Evolutionary conservation across 92 coral and sea anemone species (phyloP).

Genomic region (Desmophyllum pertusum): DNA sequence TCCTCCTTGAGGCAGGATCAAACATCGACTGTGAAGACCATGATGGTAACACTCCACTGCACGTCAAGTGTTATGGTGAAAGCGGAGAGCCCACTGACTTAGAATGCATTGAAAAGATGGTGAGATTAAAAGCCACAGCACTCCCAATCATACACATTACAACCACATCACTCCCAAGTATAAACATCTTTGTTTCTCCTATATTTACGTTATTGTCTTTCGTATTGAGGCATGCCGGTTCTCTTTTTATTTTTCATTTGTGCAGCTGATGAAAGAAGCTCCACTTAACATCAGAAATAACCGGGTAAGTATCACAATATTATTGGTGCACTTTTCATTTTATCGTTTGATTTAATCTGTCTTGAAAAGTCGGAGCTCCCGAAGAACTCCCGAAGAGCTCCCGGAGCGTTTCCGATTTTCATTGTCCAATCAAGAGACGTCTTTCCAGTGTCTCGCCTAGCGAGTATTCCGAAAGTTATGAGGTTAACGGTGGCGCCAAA

Average conservation of each 20-base stretch:
- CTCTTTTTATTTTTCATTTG: background rate
- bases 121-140: slow-evolving; percentile 11
- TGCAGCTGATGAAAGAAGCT: slow-evolving; percentile 73
- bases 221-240: background rate
- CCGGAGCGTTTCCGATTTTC: background rate
- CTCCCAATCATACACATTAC: background rate
- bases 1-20: slow-evolving; percentile 94
- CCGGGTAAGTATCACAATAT: slow-evolving; percentile 49
- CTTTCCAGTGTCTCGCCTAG: too few relatives aligned
- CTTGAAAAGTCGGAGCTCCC: background rate
- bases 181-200: background rate
- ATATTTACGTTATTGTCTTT: background rate
- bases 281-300: slow-evolving; percentile 74
- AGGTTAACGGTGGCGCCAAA: background rate
- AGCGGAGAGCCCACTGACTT: slow-evolving; percentile 89
- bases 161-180: background rate
- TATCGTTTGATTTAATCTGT: background rate
- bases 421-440: background rate
- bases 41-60: slow-evolving; percentile 97
- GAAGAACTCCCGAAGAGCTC: background rate
- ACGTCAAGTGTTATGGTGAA: slow-evolving; percentile 97
- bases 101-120: slow-evolving; percentile 93
- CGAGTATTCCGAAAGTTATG: background rate
- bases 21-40: slow-evolving; percentile 84
- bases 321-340: too few relatives aligned